Conservation (phyloP, 2,888 invertebrate species). For the Brachyptera putata region DNA sequence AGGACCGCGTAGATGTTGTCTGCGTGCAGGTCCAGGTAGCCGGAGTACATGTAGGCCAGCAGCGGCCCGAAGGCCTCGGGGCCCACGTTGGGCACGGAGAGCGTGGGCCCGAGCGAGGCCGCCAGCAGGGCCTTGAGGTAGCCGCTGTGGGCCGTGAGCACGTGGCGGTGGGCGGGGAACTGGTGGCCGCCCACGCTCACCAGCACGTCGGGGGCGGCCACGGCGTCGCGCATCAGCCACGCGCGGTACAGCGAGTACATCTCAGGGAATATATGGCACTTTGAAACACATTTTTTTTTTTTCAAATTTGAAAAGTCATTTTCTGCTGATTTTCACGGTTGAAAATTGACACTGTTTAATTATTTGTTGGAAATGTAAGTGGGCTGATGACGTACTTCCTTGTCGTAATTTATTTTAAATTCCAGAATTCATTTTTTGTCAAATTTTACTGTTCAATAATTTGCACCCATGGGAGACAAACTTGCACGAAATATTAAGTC, state of each 20-base stretch:
- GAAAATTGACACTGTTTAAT: too few relatives aligned
- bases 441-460: too few relatives aligned
- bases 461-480: too few relatives aligned
- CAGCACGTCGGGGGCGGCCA: slow-evolving; percentile 53
- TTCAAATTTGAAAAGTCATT: too few relatives aligned
- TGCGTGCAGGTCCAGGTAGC: slow-evolving; percentile 62
- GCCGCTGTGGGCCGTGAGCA: slow-evolving; percentile 65
- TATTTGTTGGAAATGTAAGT: too few relatives aligned
- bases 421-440: too few relatives aligned
- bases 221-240: slow-evolving; percentile 42
- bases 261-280: too few relatives aligned
- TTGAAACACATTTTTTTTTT: too few relatives aligned
- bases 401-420: too few relatives aligned
- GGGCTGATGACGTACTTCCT: too few relatives aligned
- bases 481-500: too few relatives aligned
- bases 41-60: slow-evolving; percentile 71
- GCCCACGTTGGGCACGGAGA: slow-evolving; percentile 53
- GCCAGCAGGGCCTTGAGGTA: slow-evolving; percentile 64
- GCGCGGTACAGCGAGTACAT: slow-evolving; percentile 49
- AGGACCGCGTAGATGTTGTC: slow-evolving; percentile 68
- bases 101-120: slow-evolving; percentile 39
- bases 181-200: slow-evolving; percentile 57
- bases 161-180: slow-evolving; percentile 62
- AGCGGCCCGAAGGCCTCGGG: slow-evolving; percentile 49
- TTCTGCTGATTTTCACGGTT: too few relatives aligned